Percentiles rank a stretch among this genome's conserved stretches.
These are phyloP conservation scores for Oryzias celebensis DNA, from an alignment of 2,113 vertebrate genomes.

Conservation along the genomic window DNA sequence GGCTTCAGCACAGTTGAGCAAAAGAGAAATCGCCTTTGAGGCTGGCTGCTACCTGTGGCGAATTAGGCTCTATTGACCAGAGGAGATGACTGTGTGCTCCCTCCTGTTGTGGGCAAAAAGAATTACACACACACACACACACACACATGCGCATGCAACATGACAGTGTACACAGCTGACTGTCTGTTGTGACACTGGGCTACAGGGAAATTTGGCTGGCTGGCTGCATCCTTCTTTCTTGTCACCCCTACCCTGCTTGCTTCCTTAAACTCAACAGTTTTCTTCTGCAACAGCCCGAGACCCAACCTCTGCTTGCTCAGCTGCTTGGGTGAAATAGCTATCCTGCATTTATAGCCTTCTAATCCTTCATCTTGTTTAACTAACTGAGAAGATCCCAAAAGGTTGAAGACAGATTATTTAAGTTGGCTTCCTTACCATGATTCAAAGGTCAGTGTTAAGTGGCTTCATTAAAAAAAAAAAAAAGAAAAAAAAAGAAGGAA, in stretches of 20 bases:
- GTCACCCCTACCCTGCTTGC: conserved; percentile 26
- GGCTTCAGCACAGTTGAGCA: conserved; percentile 56
- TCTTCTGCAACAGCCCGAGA: conserved; percentile 20
- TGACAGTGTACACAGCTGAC: conserved; percentile 50
- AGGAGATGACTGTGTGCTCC: conserved; percentile 54
- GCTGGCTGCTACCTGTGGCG: conserved; percentile 62
- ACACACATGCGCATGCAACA: conserved; percentile 30
- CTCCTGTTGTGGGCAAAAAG: conserved; percentile 38
- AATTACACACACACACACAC: conserved; percentile 24
- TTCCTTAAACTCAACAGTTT: conserved; percentile 54
- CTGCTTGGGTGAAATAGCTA: conserved; percentile 41
- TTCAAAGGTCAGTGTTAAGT: no score
- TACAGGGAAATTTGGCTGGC: conserved; percentile 47
- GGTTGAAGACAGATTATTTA: no score
- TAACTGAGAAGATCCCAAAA: no score
- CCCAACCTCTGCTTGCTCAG: conserved; percentile 68
- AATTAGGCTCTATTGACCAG: conserved; percentile 75
- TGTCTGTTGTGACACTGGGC: conserved; percentile 57
- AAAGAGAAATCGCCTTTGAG: conserved; percentile 65
- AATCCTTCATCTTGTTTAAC: conserved; percentile 21
- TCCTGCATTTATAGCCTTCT: conserved; percentile 48
- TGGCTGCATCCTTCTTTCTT: conserved; percentile 39
- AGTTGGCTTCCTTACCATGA: no score
- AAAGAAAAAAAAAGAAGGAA: no score
- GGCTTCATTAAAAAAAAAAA: no score